Percentiles rank a stretch among this genome's conserved stretches.
Conservation (phyloP, 2,888 invertebrate genomes). For the Agelastica alni region DNA sequence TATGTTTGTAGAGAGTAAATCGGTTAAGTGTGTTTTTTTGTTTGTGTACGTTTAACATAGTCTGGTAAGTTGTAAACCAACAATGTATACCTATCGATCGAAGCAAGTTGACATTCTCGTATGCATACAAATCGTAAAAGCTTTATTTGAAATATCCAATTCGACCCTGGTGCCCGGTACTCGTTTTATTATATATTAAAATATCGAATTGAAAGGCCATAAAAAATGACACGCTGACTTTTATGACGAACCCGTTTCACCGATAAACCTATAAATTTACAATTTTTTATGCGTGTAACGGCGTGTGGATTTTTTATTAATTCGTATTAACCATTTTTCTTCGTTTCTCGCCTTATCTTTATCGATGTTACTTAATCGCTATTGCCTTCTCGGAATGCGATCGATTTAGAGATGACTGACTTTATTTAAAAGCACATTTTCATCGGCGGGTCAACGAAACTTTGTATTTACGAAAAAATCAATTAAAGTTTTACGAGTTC, state of each 20-base stretch:
- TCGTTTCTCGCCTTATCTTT: constrained; percentile 29
- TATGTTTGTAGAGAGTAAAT: no score
- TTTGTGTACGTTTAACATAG: no score
- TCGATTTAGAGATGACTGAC: neutral
- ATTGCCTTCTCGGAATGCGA: constrained; percentile 7
- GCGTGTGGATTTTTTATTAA: constrained; percentile 28
- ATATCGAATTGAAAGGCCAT: constrained; percentile 49
- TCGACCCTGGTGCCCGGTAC: constrained; percentile 2
- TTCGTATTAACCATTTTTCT: constrained; percentile 21
- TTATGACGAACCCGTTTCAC: constrained; percentile 42
- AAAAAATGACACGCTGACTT: constrained; percentile 50
- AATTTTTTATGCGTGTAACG: constrained; percentile 30
- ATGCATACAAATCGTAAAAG: no score
- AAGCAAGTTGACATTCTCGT: no score
- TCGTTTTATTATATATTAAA: constrained; percentile 54
- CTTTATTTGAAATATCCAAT: no score
- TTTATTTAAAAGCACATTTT: neutral
- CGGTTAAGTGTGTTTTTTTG: no score
- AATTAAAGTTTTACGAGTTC: no score
- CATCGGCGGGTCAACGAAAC: no score
- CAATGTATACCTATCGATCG: no score
- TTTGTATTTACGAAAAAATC: no score
- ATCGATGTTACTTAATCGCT: constrained; percentile 19
- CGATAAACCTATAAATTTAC: constrained; percentile 31
- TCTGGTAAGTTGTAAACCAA: no score